A percentile compares a stretch with the other conserved stretches of the same genome.
Conservation (phyloP, 2,797 vertebrate genomes). For the Chelonia mydas region DNA sequence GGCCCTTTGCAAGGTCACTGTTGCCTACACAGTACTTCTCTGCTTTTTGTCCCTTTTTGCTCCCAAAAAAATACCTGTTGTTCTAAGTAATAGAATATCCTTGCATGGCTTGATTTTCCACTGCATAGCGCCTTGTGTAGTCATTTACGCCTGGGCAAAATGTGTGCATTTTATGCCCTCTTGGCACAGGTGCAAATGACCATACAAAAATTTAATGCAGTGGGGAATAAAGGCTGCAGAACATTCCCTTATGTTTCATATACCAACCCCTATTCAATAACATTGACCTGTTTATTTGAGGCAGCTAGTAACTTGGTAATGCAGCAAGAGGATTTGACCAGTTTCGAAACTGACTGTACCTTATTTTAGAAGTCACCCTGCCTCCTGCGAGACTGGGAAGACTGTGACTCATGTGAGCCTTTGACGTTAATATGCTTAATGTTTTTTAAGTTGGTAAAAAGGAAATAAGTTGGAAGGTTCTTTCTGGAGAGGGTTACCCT, state of each 20-base stretch:
- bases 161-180: too few relatives aligned
- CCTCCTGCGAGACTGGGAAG: neutral
- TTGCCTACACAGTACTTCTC: neutral
- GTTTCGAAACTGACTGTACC: neutral
- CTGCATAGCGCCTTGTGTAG: neutral
- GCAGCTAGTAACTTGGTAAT: neutral
- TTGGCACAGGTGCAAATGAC: too few relatives aligned
- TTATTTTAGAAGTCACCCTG: neutral
- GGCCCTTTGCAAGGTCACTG: neutral
- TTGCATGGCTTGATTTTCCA: neutral
- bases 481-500: neutral
- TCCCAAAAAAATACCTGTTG: neutral
- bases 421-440: neutral
- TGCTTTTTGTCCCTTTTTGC: neutral
- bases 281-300: neutral
- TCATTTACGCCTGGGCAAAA: too few relatives aligned
- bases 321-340: neutral
- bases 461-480: neutral
- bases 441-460: neutral
- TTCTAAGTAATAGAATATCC: neutral
- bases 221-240: neutral
- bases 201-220: neutral
- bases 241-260: rapidly evolving
- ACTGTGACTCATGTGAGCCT: neutral
- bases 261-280: neutral